Conservation (phyloP, 1,140 invertebrate genomes). For the Portunus trituberculatus region DNA sequence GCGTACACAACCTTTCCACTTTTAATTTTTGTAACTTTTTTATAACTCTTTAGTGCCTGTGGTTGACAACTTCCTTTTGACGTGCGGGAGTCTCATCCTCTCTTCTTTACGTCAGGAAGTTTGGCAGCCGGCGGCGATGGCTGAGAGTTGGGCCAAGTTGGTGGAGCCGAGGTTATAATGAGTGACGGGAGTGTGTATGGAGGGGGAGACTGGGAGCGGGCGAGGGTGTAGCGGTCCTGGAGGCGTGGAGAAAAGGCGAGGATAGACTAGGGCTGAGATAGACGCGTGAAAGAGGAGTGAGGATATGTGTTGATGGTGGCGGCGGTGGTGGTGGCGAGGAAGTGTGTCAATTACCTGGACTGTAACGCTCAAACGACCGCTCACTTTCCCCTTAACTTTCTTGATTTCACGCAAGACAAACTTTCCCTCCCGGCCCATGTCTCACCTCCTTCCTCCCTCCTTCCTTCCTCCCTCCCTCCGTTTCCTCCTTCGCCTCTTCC, state of each 20-base stretch:
- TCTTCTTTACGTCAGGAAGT: background rate
- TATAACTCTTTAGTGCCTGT: background rate
- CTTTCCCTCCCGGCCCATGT: background rate
- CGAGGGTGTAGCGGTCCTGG: background rate
- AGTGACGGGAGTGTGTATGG: background rate
- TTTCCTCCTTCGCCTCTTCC: background rate
- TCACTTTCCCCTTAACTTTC: constrained; percentile 1
- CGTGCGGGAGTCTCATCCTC: background rate
- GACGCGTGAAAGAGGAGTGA: background rate
- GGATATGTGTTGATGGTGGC: background rate
- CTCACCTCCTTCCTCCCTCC: background rate
- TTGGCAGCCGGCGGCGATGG: background rate
- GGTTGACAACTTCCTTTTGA: background rate
- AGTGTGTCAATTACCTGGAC: constrained; percentile 13
- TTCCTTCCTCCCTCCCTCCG: background rate
- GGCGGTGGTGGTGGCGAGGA: background rate
- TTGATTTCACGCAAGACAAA: constrained; percentile 13
- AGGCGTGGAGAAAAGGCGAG: background rate
- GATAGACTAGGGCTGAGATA: too few relatives aligned
- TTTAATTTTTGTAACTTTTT: background rate
- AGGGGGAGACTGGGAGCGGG: background rate
- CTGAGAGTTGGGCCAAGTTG: background rate
- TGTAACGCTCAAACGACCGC: background rate
- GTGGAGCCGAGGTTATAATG: background rate
- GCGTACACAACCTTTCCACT: too few relatives aligned